These are phyloP conservation scores for Psophia crepitans DNA, from an alignment of 2,113 vertebrate genomes.

Conservation along the genomic window DNA sequence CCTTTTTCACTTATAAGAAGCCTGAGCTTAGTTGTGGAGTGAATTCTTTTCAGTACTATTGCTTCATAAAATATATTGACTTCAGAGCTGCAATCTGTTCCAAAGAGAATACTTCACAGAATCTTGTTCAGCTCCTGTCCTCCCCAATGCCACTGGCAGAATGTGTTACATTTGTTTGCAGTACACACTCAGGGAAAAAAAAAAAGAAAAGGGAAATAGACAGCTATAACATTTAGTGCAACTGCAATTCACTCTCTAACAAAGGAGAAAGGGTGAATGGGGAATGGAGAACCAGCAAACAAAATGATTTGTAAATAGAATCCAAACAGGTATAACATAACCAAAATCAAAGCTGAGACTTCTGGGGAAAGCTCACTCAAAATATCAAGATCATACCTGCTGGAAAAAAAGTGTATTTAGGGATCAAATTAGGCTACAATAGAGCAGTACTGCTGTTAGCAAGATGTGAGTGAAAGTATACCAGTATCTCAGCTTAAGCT, in stretches of 20 bases:
- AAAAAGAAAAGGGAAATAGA: not conserved
- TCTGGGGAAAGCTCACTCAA: not conserved
- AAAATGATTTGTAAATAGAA: not conserved
- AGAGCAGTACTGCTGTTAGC: not conserved
- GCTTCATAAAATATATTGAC: constrained; percentile 8
- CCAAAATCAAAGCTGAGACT: not conserved
- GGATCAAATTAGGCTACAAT: not conserved
- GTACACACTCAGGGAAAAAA: not conserved
- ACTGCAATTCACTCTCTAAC: not conserved
- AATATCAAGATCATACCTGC: not conserved
- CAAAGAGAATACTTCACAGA: not conserved
- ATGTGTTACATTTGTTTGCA: not conserved
- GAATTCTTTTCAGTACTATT: constrained; percentile 12
- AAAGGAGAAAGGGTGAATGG: not conserved
- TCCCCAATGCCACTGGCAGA: not conserved
- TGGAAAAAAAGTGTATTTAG: not conserved
- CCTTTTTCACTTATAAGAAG: not conserved
- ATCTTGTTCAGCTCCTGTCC: not conserved
- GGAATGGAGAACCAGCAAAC: not conserved
- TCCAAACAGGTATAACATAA: not conserved
- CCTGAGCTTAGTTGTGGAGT: not conserved
- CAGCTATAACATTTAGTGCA: not conserved
- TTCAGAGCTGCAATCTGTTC: not conserved
- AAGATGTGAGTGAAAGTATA: not conserved
- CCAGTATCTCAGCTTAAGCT: not conserved